Base-by-base conservation (phyloP, 1,140 invertebrate genomes). In the Drosophila mojavensis region DNA sequence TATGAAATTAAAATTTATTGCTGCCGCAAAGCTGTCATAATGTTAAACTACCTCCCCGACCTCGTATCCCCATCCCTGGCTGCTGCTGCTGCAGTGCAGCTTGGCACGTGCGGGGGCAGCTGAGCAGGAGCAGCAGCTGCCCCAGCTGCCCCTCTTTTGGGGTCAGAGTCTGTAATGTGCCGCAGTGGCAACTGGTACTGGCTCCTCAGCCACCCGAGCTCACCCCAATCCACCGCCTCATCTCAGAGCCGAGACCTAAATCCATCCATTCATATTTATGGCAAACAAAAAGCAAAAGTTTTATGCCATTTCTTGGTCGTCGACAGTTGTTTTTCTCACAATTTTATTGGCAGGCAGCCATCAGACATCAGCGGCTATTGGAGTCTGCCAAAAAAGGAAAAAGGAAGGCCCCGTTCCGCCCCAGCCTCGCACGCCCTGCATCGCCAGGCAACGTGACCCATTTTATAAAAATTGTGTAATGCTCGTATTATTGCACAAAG, bases 261-360 rank as follows among this genome's bases (percentile, higher is more conserved):
- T 84, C 61, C 77, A 84, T 84, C 73, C 77, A 84, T 84, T 84
- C 81, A 84, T 78, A 80, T 84, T 84, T 84, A 80, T 84, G 73
- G 73, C 81, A 80, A 78, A 84, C 73, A 80, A 84, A 84, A 81
- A 84, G 77, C 77, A 84, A 84, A 84, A 84, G 81, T 84, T 77
- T 70, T 80, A 80, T 80, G 73, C 77, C 76, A 83, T 68, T 79
- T 83, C 80, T 71, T 79, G 62, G 75, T 56, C 60, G 76, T 83
- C 81, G 81, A 79, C 76, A 83, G 76, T 84, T 83, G 81, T 84
- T 84, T 84, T 84, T 80, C 72, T 77, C 81, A 55, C 81, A 84
- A 76, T 75, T 83, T 83, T 83, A 83, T 83, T 83, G 81, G 80
- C 80, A 83, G 71, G 43, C 73, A 67, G 81, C 81, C 81, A 83